Percentiles rank a stretch among this genome's conserved stretches.
Conservation (phyloP, 2,888 invertebrate genomes). For the Lochmaea crataegi region DNA sequence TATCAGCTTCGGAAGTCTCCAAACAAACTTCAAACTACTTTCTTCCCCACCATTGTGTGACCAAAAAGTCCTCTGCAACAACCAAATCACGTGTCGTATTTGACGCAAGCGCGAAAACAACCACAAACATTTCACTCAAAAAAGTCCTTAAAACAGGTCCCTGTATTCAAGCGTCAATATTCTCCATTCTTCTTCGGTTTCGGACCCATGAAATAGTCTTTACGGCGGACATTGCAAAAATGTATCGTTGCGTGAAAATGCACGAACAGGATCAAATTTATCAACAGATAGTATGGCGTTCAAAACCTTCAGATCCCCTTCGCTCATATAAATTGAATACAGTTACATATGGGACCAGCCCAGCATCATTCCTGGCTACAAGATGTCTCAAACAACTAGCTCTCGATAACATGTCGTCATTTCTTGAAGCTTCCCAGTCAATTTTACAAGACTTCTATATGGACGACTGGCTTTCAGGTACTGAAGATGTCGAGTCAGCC, state of each 20-base stretch:
- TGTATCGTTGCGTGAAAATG: neutral
- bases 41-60: neutral
- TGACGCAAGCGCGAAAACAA: conserved; percentile 25
- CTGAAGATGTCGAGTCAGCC: neutral
- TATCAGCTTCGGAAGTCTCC: neutral
- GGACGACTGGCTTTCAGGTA: too few relatives aligned
- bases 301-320: neutral
- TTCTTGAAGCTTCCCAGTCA: neutral
- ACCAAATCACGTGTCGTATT: conserved; percentile 35
- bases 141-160: conserved; percentile 44
- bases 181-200: conserved; percentile 28
- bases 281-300: neutral
- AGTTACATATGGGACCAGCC: conserved; percentile 34
- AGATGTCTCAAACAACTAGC: neutral
- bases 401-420: neutral
- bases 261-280: neutral
- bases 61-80: neutral
- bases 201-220: conserved; percentile 19
- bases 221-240: conserved; percentile 22
- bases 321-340: conserved; percentile 15
- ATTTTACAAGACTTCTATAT: too few relatives aligned
- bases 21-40: neutral
- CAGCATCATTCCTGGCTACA: neutral
- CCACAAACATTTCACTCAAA: conserved; percentile 43
- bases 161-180: conserved; percentile 26